Conservation (phyloP, 2,888 invertebrate species). For the Euzetes globulus region DNA sequence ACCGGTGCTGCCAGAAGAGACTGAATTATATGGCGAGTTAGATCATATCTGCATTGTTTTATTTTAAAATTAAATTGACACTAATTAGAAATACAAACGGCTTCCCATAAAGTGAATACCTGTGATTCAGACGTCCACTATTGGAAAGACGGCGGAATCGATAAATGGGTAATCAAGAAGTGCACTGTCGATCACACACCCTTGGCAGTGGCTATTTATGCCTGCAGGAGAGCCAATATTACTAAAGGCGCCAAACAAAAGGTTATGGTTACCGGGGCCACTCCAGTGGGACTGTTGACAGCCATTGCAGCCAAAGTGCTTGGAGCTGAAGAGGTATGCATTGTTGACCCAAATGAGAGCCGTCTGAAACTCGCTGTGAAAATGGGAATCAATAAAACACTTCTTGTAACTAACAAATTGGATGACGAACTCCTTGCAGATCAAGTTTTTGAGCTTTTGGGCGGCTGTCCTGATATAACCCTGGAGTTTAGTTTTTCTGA, state of each 20-base stretch:
- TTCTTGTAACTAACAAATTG: slow-evolving; percentile 44
- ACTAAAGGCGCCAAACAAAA: slow-evolving; percentile 47
- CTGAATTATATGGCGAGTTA: slow-evolving; percentile 34
- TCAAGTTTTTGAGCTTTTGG: slow-evolving; percentile 31
- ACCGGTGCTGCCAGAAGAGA: slow-evolving; percentile 29
- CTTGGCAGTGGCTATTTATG: slow-evolving; percentile 84
- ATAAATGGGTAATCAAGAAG: slow-evolving; percentile 69
- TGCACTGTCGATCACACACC: slow-evolving; percentile 78
- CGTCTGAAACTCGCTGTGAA: slow-evolving; percentile 47
- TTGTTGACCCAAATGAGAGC: slow-evolving; percentile 45
- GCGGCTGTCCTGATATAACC: slow-evolving; percentile 45
- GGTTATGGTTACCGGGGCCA: slow-evolving; percentile 48
- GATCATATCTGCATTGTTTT: neutral
- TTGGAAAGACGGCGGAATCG: slow-evolving; percentile 72
- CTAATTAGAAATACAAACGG: slow-evolving; percentile 12
- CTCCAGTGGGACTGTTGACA: slow-evolving; percentile 46
- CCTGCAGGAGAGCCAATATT: slow-evolving; percentile 74
- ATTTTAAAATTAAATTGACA: neutral
- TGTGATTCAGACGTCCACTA: slow-evolving; percentile 93
- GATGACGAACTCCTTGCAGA: slow-evolving; percentile 19
- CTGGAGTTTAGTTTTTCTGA: slow-evolving; percentile 49
- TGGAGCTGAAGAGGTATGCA: slow-evolving; percentile 44
- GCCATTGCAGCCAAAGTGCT: slow-evolving; percentile 45
- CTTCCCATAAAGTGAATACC: slow-evolving; percentile 63
- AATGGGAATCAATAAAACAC: slow-evolving; percentile 47